Conservation (phyloP, 2,113 vertebrate genomes). For the Paracanthobrama guichenoti region DNA sequence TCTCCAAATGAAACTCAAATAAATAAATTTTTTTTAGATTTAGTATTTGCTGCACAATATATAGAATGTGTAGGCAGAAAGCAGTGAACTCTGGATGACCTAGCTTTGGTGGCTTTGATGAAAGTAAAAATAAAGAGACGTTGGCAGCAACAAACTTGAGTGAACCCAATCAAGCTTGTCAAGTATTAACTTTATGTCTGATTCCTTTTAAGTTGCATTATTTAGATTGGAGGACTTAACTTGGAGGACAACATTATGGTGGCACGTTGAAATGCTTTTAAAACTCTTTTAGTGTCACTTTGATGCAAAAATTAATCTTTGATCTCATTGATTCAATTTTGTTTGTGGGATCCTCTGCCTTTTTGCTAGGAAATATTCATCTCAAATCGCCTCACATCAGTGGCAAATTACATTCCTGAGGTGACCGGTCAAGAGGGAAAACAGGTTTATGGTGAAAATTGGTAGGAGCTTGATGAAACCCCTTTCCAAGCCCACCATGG, state of each 20-base stretch:
- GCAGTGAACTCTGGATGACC: neutral
- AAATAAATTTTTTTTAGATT: neutral
- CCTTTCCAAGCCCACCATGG: neutral
- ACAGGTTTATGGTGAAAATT: conserved; percentile 1
- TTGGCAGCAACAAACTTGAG: neutral
- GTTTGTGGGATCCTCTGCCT: neutral
- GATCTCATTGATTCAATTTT: neutral
- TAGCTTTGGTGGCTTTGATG: neutral
- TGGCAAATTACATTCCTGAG: neutral
- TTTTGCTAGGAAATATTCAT: neutral
- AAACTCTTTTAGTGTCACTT: neutral
- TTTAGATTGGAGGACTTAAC: neutral
- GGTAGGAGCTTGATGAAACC: conserved; percentile 1
- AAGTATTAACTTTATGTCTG: neutral
- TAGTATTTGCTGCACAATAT: neutral
- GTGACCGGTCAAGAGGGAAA: neutral
- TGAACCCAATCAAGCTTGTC: neutral
- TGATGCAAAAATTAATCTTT: neutral
- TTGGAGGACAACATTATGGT: neutral
- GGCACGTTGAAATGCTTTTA: neutral
- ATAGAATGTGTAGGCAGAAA: neutral
- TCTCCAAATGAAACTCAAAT: neutral
- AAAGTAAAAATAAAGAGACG: neutral
- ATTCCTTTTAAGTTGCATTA: neutral
- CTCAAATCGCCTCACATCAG: neutral